Base-by-base conservation (phyloP, 92 coral and sea anemone species). In the Pocillopora grandis region DNA sequence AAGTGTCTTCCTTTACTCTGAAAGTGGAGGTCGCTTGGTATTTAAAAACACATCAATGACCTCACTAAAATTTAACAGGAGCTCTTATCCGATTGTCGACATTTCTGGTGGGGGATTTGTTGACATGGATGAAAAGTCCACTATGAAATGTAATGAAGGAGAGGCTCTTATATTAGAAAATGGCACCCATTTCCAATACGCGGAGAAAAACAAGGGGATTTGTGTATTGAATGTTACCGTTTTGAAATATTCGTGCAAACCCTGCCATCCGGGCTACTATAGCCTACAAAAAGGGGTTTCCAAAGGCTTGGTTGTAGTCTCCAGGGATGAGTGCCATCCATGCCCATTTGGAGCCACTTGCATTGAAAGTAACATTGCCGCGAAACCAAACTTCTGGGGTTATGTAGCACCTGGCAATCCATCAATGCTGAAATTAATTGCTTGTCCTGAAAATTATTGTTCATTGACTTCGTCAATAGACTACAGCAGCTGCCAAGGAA, bases 361-460 rank as follows among this genome's bases (percentile, higher is more conserved):
- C 58, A 19, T 84, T 14, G 20, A 76, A 63, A 76, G 20, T 21
- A 92, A 92, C 72, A 83, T 92, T 52, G 87, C 83, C n/a, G 92
- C 93, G 23, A 90, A 86, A 80, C 90, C 85, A 16, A 84, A 89
- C 35, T 92, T 92, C 85, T 93, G 94, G 94, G 96, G 96, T 58
- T 88, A 77, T 49, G 12, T 27, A 17, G 71, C 52, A 2, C 5
- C 75, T 3, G 37, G 56, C 3, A 15, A 72, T 15, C 76, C 84
- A 68, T 75, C 63, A 2, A n/a, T 58, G 18, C 72, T 93, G 71
- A 52, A 62, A 2, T 93, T 93, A 69, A 75, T 75, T 2, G 66
- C 85, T 12, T 93, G 96, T 71, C 96, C 96, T 18, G 88, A 88
- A 75, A 67, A 80, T 5, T 93, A 93, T 68, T 93, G 96, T 12